Base-by-base conservation (phyloP, 2,113 vertebrate genomes). In the Lota lota region DNA sequence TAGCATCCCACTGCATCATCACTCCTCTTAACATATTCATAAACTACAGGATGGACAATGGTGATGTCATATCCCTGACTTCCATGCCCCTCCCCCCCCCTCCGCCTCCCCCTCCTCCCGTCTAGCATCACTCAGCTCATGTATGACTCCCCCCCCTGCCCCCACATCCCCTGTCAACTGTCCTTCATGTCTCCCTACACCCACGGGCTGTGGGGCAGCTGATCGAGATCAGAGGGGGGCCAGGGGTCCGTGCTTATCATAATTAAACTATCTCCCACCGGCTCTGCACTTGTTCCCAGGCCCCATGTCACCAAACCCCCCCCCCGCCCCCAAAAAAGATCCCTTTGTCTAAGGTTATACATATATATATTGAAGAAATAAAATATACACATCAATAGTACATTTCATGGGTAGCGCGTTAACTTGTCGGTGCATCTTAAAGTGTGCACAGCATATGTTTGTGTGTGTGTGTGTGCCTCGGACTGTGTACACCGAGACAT, bases 261-360 rank as follows among this genome's bases (percentile, higher is more conserved):
- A 82, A 89, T 88, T 77, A 85, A 50, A 86, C 79, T 75, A 79
- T 82, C 83, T 78, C 68, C 57, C 70, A 71, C 66, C 75, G n/a
- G 40, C 47, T 64, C 60, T 67, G 22, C 3, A 4, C 69, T 10
- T 24, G 16, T 54, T 24, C 24, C 63, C 51, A 19, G 63, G 19
- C 36, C 67, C 22, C 63, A 57, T 47, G 40, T 63, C 58, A 22
- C 14, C 19, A 60, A 60, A 21, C 21, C 21, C 20, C 21, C 12
- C n/a, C n/a, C 21, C 14, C 58, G 19, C 21, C 21, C 56, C 10
- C 21, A 50, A 50, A 50, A 50, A 50, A 50, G 40, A 50, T n/a
- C n/a, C n/a, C n/a, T n/a, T n/a, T n/a, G n/a, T n/a, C n/a, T n/a
- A n/a, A n/a, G n/a, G n/a, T n/a, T n/a, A n/a, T n/a, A n/a, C n/a